These are phyloP conservation scores for Aphelenchoides bicaudatus DNA, from an alignment of 2,888 invertebrate species.

Conservation along the genomic window DNA sequence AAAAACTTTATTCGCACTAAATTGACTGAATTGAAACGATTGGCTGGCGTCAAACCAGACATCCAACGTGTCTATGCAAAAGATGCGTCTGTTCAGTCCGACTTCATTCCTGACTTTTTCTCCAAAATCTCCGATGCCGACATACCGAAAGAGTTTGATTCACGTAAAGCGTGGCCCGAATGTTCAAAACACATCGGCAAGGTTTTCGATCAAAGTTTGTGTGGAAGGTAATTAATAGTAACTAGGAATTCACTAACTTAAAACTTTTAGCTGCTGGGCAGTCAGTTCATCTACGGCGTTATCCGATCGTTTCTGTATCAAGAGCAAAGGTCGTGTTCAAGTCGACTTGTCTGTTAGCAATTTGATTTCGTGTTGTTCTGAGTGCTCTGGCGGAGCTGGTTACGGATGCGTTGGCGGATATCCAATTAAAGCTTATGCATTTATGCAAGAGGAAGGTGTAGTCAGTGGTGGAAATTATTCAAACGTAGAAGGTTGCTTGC, in stretches of 20 bases:
- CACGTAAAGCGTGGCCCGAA: constrained; percentile 14
- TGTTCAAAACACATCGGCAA: constrained; percentile 1
- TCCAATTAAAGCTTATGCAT: constrained; percentile 4
- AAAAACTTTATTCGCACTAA: background rate
- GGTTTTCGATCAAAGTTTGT: constrained; percentile 14
- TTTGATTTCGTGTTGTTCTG: constrained; percentile 62
- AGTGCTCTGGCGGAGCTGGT: constrained; percentile 42
- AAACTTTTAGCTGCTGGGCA: too few relatives aligned
- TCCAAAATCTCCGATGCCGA: constrained; percentile 2
- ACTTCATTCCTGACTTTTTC: background rate
- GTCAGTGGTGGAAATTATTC: constrained; percentile 75
- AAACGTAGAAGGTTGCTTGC: constrained; percentile 72
- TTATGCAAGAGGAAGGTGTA: constrained; percentile 67
- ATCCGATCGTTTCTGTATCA: constrained; percentile 64
- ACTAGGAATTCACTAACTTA: background rate
- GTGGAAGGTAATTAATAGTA: constrained; percentile 78
- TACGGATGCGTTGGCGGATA: constrained; percentile 12
- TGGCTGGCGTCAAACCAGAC: constrained; percentile 10
- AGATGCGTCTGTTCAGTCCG: background rate
- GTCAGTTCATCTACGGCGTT: constrained; percentile 64
- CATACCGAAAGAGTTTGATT: constrained; percentile 13
- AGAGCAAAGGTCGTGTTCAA: constrained; percentile 58
- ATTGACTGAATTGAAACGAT: background rate
- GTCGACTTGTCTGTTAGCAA: constrained; percentile 64
- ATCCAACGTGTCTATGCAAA: background rate